These are phyloP conservation scores for Hypena proboscidalis DNA, from an alignment of 2,888 invertebrate genomes.

Conservation along the genomic window DNA sequence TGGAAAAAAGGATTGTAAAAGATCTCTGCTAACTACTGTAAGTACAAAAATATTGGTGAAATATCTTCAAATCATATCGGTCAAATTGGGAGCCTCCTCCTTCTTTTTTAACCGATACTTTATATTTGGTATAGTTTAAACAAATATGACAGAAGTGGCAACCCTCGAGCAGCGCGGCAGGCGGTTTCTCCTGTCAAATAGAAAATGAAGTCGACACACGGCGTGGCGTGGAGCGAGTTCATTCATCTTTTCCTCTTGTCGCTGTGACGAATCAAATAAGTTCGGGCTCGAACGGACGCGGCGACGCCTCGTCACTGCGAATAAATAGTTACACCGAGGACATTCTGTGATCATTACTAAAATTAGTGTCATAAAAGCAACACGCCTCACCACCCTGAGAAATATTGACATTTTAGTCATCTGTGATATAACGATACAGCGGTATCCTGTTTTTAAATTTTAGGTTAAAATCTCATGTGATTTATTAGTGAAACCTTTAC, in stretches of 20 bases:
- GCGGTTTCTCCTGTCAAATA: slow-evolving; percentile 41
- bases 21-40: too few relatives aligned
- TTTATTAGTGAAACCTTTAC: slow-evolving; percentile 66
- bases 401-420: slow-evolving; percentile 73
- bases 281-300: slow-evolving; percentile 60
- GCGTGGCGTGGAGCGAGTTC: slow-evolving; percentile 64
- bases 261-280: slow-evolving; percentile 60
- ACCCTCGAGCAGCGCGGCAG: slow-evolving; percentile 24
- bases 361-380: slow-evolving; percentile 60
- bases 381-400: slow-evolving; percentile 63
- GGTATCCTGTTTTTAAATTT: slow-evolving; percentile 67
- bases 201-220: slow-evolving; percentile 55
- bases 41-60: too few relatives aligned
- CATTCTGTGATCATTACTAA: slow-evolving; percentile 66
- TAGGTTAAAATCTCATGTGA: slow-evolving; percentile 79
- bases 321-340: slow-evolving; percentile 72
- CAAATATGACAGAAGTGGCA: slow-evolving; percentile 13
- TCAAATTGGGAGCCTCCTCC: too few relatives aligned
- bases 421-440: slow-evolving; percentile 78
- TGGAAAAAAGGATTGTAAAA: too few relatives aligned
- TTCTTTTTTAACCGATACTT: too few relatives aligned
- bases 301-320: slow-evolving; percentile 70
- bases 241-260: slow-evolving; percentile 64
- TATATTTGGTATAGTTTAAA: slow-evolving; percentile 1
- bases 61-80: too few relatives aligned